Conservation (phyloP, 1,140 invertebrate species). For the Nasonia vitripennis region DNA sequence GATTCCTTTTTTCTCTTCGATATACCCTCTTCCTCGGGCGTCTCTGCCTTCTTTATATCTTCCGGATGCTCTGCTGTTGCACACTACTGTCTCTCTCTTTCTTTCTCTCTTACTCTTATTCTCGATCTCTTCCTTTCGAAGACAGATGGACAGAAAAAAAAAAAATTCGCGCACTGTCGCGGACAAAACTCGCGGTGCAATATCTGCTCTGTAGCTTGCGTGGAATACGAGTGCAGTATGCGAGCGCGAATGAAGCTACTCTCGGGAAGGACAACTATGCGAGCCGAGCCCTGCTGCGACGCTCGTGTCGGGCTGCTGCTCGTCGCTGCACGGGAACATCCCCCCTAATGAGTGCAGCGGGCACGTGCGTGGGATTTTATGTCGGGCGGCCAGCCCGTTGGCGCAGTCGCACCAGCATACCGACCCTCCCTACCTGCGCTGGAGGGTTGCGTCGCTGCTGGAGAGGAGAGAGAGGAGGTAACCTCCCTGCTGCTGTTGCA, state of each 20-base stretch:
- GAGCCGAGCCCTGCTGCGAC: slow-evolving; percentile 17
- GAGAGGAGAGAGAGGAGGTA: background rate
- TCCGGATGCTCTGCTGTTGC: too few species aligned
- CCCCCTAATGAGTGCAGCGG: slow-evolving; percentile 74
- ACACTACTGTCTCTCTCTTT: background rate
- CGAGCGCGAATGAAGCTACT: background rate
- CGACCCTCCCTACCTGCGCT: slow-evolving; percentile 43
- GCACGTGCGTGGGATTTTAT: slow-evolving; percentile 76
- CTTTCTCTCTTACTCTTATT: background rate
- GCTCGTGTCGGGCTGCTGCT: slow-evolving; percentile 53
- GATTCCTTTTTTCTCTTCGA: background rate
- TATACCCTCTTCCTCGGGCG: background rate
- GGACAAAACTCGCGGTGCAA: too few species aligned
- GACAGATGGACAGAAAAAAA: too few species aligned
- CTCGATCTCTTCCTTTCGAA: background rate
- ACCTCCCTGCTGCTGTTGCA: slow-evolving; percentile 55
- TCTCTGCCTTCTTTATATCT: background rate
- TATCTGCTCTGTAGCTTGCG: too few species aligned
- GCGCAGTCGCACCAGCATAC: slow-evolving; percentile 63
- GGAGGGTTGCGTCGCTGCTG: slow-evolving; percentile 53
- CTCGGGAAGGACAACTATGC: background rate
- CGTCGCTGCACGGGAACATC: slow-evolving; percentile 72
- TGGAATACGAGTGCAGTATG: too few species aligned
- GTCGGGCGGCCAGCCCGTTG: slow-evolving; percentile 63
- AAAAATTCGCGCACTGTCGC: too few species aligned